These are phyloP conservation scores for Lepidonotus clava DNA, from an alignment of 2,888 invertebrate species.

Conservation along the genomic window DNA sequence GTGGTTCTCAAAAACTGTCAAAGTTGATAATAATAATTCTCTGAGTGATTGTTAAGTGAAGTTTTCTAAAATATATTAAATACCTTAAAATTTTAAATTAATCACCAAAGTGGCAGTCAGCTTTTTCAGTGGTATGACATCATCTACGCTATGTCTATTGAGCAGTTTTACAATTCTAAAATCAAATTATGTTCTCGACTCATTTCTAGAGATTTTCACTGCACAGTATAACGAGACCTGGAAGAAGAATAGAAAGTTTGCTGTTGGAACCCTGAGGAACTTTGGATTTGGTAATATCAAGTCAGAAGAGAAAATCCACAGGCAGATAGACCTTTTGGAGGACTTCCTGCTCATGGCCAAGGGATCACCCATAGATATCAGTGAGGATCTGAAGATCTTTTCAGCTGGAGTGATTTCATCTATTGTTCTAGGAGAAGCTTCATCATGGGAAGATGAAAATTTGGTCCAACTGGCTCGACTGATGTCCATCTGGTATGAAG, in stretches of 20 bases:
- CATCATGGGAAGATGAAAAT: background rate
- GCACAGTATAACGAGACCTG: conserved; percentile 17
- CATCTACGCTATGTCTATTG: background rate
- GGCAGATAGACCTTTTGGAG: background rate
- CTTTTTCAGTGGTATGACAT: background rate
- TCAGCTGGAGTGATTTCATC: background rate
- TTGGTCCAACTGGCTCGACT: no score
- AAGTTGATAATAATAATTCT: no score
- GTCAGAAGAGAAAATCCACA: background rate
- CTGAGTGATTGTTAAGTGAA: no score
- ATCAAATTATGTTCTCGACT: background rate
- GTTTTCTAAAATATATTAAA: no score
- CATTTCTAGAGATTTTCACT: background rate
- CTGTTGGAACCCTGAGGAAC: background rate
- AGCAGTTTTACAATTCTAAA: background rate
- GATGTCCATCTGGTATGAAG: no score
- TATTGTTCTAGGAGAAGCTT: background rate
- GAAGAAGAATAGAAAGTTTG: conserved; percentile 45
- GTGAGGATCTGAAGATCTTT: background rate
- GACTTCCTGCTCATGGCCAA: background rate
- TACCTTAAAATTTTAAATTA: no score
- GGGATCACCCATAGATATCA: background rate
- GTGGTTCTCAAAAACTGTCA: no score
- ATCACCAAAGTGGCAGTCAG: background rate
- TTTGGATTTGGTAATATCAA: conserved; percentile 25